Base-by-base conservation (phyloP, 2,888 invertebrate species). In the Drosophila fungiperda region DNA sequence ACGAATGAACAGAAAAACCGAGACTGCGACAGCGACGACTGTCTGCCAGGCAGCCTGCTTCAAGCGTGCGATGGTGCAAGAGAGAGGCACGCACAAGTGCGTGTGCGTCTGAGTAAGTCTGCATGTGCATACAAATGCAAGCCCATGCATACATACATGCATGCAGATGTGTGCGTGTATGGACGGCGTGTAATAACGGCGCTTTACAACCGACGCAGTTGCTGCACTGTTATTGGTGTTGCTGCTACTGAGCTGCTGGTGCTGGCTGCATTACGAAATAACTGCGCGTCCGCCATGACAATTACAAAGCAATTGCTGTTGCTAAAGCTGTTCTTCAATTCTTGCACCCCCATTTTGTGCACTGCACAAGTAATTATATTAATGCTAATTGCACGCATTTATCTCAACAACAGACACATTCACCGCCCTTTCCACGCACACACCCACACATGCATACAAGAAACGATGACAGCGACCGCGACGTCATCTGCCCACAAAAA, bases 331-430 rank as follows among this genome's bases (percentile, higher is more conserved):
- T 80, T 78, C 65, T 77, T 58, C 65, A 70, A 76, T 79, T 62
- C 52, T 79, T 76, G 76, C 80, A 79, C 82, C 80, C 82, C 69
- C 76, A 73, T 78, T 80, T 73, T 59, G 63, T 64, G 50, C 54
- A 72, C 68, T 32, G 68, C 66, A 64, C 68, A 73, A 67, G 75
- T 80, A 75, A 84, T 87, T 75, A 67, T 76, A 78, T 87, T 78
- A 80, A 84, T 78, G 85, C 85, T 85, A 87, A 87, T 84, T 84
- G 83, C 76, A 87, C 85, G 87, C 83, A 84, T 82, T 76, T 82
- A 75, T 64, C 69, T 68, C 64, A 70, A 67, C 60, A 67, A 33
- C 50, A 42, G 15, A 32, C 42, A 53, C 20, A 40, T 69, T 67
- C 64, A 70, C 66, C 69, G 79, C 73, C 73, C 73, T 73, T 71